phyloP scores from a whole-genome alignment of 92 coral and sea anemone species.

The Scolanthus callimorphus region DNA sequence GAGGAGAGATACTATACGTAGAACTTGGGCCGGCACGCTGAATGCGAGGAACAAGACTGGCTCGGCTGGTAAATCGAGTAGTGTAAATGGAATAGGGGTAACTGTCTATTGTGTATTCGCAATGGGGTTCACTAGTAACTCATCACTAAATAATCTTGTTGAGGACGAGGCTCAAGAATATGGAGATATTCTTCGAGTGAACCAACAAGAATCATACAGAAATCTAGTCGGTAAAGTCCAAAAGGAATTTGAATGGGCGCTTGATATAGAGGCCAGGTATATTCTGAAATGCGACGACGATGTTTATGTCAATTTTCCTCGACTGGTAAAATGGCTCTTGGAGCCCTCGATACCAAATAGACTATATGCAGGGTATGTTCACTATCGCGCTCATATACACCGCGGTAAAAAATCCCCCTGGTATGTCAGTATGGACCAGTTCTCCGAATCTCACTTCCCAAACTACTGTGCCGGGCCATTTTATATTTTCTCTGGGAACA shows the following conservation, averaged over 20 bases:
- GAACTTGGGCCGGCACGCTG: conserved; percentile 23
- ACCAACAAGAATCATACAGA: conserved; percentile 13
- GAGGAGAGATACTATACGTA: conserved; percentile 17
- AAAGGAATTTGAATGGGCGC: conserved; percentile 25
- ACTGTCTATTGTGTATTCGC: conserved; percentile 27
- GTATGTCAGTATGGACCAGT: conserved; percentile 34
- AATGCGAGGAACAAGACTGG: conserved; percentile 13
- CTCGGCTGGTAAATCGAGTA: conserved; percentile 3
- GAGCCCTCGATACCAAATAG: conserved; percentile 10
- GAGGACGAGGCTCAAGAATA: conserved; percentile 13
- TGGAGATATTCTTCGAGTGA: conserved; percentile 22
- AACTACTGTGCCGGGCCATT: conserved; percentile 46
- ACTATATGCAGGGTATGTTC: conserved; percentile 45
- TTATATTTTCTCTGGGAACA: conserved; percentile 20
- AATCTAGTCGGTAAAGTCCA: conserved; percentile 20
- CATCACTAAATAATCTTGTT: conserved; percentile 5
- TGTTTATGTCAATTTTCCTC: conserved; percentile 32
- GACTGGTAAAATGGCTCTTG: conserved; percentile 30
- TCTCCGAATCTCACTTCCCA: conserved; percentile 19
- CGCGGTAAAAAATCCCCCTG: conserved; percentile 16
- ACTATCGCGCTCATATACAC: conserved; percentile 19
- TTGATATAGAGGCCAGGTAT: conserved; percentile 16
- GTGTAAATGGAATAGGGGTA: not conserved
- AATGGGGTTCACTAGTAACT: conserved; percentile 19
- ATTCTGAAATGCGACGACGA: conserved; percentile 52